Base-by-base conservation (phyloP, 2,797 vertebrate species). In the Diceros bicornis region DNA sequence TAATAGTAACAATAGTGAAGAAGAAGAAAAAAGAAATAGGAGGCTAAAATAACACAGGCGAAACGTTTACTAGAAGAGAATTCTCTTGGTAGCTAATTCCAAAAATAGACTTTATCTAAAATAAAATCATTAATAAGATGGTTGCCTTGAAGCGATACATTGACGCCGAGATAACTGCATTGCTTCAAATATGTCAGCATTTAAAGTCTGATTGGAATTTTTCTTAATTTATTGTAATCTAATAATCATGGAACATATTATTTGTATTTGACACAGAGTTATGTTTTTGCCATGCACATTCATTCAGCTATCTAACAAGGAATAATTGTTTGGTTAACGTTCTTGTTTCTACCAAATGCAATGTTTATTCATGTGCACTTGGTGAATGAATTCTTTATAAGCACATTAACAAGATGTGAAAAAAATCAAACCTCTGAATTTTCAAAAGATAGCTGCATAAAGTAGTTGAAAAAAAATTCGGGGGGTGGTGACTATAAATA, bases 181-280 rank as follows among this genome's bases (percentile, higher is more conserved):
- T 34, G 7, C 95, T 97, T 84, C 64, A 41, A 94, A 95, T 74
- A 14, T 91, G 68, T 90, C 32, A 92, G 61, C 44, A 37, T 82
- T 95, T 44, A 97, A 95, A 94, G 27, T 74, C 68, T 97, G 77
- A 90, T 61, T 98, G 97, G 61, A 96, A 91, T 96, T 98, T 93
- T 95, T 95, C 96, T 96, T 97, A 98, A 97, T 97, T 98, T 97
- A 96, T 97, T 86, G 7, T 97, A 96, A 96, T 97, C 90, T 96
- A 94, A 97, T 98, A 96, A 97, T 97, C 87, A 86, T 66, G 52
- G 94, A 88, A 86, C 69, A 90, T 61, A 88, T 96, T 91, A 97
- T 97, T 98, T 96, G 72, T 97, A 96, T 91, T 96, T 92, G 96
- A 96, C 96, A 90, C 6, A 83, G 44, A 97, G 77, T 95, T 96